These are phyloP conservation scores for Xiphophorus birchmanni DNA, from an alignment of 2,797 vertebrate genomes.

Conservation along the genomic window DNA sequence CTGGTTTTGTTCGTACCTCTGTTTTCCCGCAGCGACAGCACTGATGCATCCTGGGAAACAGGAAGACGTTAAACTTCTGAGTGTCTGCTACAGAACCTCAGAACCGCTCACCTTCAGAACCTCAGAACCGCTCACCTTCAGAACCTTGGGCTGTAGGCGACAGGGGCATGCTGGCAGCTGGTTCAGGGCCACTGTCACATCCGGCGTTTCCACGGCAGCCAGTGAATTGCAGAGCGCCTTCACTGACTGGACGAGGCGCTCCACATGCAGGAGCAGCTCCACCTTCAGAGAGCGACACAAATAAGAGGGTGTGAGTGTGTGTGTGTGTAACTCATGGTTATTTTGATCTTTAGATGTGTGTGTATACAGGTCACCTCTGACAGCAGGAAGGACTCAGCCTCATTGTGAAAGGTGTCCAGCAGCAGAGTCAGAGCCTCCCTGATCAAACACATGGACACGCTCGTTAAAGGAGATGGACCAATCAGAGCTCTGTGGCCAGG, in stretches of 20 bases:
- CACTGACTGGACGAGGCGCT: constrained; percentile 93
- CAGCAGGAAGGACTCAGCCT: constrained; percentile 89
- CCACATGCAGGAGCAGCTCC: constrained; percentile 87
- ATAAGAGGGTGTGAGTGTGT: too few relatives aligned
- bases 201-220: constrained; percentile 90
- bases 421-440: constrained; percentile 95
- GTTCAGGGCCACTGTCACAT: constrained; percentile 90
- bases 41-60: constrained; percentile 85
- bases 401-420: constrained; percentile 94
- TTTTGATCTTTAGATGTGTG: too few relatives aligned
- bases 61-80: neutral
- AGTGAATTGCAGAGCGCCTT: constrained; percentile 94
- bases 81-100: neutral
- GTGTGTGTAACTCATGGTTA: neutral
- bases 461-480: neutral
- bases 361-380: constrained; percentile 82
- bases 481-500: neutral
- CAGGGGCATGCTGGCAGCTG: constrained; percentile 94
- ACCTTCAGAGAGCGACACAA: constrained; percentile 65
- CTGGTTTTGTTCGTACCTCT: constrained; percentile 81
- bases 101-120: constrained; percentile 82
- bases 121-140: constrained; percentile 82
- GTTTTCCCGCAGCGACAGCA: constrained; percentile 88
- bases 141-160: constrained; percentile 90
- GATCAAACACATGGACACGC: constrained; percentile 4